Percentiles rank a stretch among this genome's conserved stretches.
Evolutionary conservation across 2,797 vertebrate genomes (phyloP).

Genomic region (Synanceia verrucosa): DNA sequence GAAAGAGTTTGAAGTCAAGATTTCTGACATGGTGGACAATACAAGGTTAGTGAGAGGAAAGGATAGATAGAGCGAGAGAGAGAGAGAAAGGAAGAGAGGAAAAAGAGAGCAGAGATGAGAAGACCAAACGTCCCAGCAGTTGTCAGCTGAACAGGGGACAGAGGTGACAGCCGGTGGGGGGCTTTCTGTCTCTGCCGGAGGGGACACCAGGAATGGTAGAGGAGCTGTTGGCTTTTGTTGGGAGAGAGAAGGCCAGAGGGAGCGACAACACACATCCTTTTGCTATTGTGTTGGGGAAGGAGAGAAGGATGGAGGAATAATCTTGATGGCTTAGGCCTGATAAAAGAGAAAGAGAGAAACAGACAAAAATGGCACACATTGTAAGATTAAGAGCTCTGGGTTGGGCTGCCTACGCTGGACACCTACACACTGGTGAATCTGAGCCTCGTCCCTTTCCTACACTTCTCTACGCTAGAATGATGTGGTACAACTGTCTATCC

Average conservation of each 20-base stretch:
- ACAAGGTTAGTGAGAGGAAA: constrained; percentile 64
- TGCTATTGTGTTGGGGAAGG: constrained; percentile 82
- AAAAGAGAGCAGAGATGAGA: constrained; percentile 46
- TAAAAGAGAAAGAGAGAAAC: constrained; percentile 75
- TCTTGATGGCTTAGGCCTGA: constrained; percentile 88
- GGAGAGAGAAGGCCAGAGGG: constrained; percentile 82
- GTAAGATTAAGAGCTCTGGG: constrained; percentile 72
- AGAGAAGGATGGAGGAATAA: constrained; percentile 84
- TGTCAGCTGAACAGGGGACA: constrained; percentile 63
- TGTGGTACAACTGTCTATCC: background rate
- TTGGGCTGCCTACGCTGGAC: constrained; percentile 42
- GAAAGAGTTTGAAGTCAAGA: constrained; percentile 36
- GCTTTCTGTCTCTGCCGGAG: constrained; percentile 71
- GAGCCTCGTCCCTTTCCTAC: background rate
- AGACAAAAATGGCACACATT: constrained; percentile 74
- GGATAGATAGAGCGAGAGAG: constrained; percentile 22
- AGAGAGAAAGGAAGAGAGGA: constrained; percentile 1
- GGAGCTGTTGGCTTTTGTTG: constrained; percentile 76
- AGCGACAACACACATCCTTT: constrained; percentile 86
- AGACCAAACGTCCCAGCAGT: constrained; percentile 77
- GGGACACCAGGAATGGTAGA: constrained; percentile 79
- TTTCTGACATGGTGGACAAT: constrained; percentile 33
- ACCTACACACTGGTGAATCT: constrained; percentile 12
- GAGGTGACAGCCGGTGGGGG: constrained; percentile 61
- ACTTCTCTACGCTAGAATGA: background rate